Evolutionary conservation across 1,140 invertebrate species (phyloP), one percentile per base, ranked within the genome.

Genomic region (Glomeris maerens): DNA sequence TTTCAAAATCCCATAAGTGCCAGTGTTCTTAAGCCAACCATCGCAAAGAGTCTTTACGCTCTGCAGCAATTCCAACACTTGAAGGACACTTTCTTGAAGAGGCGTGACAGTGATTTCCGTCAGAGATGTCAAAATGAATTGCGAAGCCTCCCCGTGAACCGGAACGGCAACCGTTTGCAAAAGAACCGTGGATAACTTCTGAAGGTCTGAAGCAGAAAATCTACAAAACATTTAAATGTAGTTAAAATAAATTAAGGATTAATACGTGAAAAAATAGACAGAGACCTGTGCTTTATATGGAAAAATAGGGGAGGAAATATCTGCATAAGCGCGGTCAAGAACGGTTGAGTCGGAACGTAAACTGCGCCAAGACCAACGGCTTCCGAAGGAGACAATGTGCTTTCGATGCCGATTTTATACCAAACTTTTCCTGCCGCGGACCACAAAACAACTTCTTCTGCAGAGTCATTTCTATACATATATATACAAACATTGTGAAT

Each of bases 291-390:
- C 70, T 83, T 81, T 53, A 94, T 86, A 61, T 92, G 84, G 53
- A 85, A 82, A 69, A 93, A 95, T 47, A 97, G 78, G 40, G 81
- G 79, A 17, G 91, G 89, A 65, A 96, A 93, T 62, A 93, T 93
- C 68, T 93, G 89, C 55, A 95, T 81, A 2, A 94, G 72, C 1
- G 90, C 84, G 0, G 90, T 91, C 23, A 97, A 74, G 69, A 94
- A 97, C 53, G 83, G 80, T 63, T 93, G 86, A 13, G 85, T 86
- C 1, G 90, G 90, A 54, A 89, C 77, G 65, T 89, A 92, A 52
- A 78, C 73, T 57, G 78, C 76, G 4, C 68, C 67, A 53, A 73
- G 55, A 45, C 59, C 62, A 48, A 64, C 73, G 45, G 71, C 63
- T 60, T 75, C 73, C 38, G 71, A 64, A n/a, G 78, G 74, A 10